Evolutionary conservation across 1,140 invertebrate species (phyloP), one percentile per base, ranked within the genome.

Genomic region (Epicauta chinensis): DNA sequence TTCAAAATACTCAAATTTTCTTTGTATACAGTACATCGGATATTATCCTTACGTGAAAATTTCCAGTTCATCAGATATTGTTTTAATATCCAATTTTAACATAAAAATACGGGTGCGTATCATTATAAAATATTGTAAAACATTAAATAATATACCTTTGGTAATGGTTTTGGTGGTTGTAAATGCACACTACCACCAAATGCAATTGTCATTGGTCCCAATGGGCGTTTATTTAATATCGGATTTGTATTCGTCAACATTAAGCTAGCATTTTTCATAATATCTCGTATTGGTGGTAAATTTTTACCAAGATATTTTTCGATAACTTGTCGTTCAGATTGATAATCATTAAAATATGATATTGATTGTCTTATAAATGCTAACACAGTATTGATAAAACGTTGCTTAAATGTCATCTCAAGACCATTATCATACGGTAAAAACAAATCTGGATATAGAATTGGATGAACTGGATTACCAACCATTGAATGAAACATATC

Each of bases 391-490:
- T 9, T 60, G 52, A 7, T 63, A 40, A 11, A 6, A 65, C 65
- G 4, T 64, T 23, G 35, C 65, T 61, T 2, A 41, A 15, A 1
- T 69, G 2, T 47, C 68, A 66, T 38, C 72, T 64, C 56, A 58
- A 67, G 16, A 70, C 58, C 29, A 39, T 17, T 16, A 6, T 42
- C 51, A 36, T 59, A 63, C 0, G 47, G 39, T 41, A 55, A 37
- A 7, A 54, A 29, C 16, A 63, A 41, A 51, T 67, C 60, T 6
- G 67, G 63, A 51, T 65, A 65, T 12, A 66, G 40, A n/a, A 62
- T 44, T 0, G 69, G 65, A 54, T 70, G 63, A 16, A 60, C 53
- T 10, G 64, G 63, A 32, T 65, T 69, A 13, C 65, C 68, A 3
- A 23, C 23, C 7, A n/a, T 44, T 31, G 62, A 55, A 41, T 65